Percentiles rank a stretch among this genome's conserved stretches.
Conservation (phyloP, 2,797 vertebrate species). For the Cheirogaleus major region DNA sequence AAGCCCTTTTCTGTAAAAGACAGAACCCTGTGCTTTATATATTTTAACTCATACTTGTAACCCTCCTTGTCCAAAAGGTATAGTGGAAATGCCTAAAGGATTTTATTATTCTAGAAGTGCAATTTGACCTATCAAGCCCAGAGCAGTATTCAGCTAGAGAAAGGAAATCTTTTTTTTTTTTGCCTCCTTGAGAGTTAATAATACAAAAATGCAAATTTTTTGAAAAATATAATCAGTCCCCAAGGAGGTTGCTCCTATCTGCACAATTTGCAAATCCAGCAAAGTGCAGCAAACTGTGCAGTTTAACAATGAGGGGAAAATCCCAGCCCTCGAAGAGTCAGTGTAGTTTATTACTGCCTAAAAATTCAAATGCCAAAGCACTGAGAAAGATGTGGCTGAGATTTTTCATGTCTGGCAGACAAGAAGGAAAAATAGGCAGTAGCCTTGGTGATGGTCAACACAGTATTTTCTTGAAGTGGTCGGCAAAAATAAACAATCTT, state of each 20-base stretch:
- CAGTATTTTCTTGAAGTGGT: background rate
- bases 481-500: background rate
- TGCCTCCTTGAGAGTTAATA: slow-evolving; percentile 50
- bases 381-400: background rate
- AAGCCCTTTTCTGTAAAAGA: background rate
- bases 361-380: slow-evolving; percentile 37
- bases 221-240: slow-evolving; percentile 48
- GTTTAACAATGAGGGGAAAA: slow-evolving; percentile 41
- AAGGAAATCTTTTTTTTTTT: background rate
- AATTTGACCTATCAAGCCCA: slow-evolving; percentile 33
- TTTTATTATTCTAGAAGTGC: background rate
- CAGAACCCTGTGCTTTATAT: background rate
- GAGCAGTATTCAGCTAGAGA: slow-evolving; percentile 10
- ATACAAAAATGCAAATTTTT: slow-evolving; percentile 61
- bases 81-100: background rate
- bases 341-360: background rate
- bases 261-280: slow-evolving; percentile 61
- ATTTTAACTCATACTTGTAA: background rate
- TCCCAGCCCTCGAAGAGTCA: background rate
- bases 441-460: background rate
- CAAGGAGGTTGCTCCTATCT: slow-evolving; percentile 30
- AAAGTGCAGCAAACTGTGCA: slow-evolving; percentile 52
- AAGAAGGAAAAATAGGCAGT: background rate
- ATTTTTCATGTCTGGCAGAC: background rate
- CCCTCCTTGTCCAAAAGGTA: background rate